Conservation (phyloP, 2,888 invertebrate genomes). For the Cephus rjabovi region DNA sequence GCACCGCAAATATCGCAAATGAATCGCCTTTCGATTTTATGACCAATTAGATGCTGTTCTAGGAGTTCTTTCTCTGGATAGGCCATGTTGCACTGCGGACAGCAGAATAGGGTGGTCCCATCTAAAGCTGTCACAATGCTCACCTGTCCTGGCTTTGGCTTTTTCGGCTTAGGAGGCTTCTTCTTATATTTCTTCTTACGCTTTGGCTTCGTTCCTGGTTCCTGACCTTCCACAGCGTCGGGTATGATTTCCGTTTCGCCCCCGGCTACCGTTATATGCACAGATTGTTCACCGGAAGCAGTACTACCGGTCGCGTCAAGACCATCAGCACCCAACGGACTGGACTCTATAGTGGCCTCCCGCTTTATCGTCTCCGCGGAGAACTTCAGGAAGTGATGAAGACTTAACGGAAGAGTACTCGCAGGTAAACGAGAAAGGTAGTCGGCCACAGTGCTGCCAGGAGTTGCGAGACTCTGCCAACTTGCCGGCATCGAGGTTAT, state of each 20-base stretch:
- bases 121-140: conserved; percentile 81
- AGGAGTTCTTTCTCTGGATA: conserved; percentile 83
- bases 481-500: conserved; percentile 68
- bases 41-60: conserved; percentile 81
- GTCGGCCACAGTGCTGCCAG: conserved; percentile 68
- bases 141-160: conserved; percentile 84
- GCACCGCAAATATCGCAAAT: conserved; percentile 84
- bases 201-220: conserved; percentile 68
- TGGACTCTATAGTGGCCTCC: conserved; percentile 67
- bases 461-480: conserved; percentile 69
- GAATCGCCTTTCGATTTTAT: conserved; percentile 83
- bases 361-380: conserved; percentile 71
- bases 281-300: conserved; percentile 65
- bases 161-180: conserved; percentile 81
- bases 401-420: conserved; percentile 70
- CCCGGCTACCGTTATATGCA: conserved; percentile 68
- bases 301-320: conserved; percentile 58
- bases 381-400: conserved; percentile 75
- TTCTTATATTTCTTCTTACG: conserved; percentile 86
- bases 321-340: conserved; percentile 64
- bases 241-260: conserved; percentile 68
- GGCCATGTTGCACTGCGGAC: conserved; percentile 85
- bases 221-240: conserved; percentile 61
- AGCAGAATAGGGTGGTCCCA: conserved; percentile 81
- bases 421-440: conserved; percentile 69